Conservation (phyloP, 2,888 invertebrate species). For the Deilephila porcellus region DNA sequence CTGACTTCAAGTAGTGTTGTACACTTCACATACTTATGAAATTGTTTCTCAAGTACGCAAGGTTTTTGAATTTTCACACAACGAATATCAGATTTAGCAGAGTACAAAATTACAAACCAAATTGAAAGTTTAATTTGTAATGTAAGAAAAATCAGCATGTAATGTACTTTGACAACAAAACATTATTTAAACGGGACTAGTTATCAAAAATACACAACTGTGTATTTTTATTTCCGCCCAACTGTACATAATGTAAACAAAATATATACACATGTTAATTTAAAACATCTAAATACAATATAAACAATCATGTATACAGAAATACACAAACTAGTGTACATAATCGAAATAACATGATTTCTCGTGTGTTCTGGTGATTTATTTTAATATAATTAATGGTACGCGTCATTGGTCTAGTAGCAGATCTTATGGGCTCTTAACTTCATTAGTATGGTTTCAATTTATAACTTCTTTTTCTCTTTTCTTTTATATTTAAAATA, state of each 20-base stretch:
- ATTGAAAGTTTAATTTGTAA: background rate
- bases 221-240: background rate
- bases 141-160: background rate
- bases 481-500: too few species aligned
- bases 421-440: too few species aligned
- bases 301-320: slow-evolving; percentile 49
- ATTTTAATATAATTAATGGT: slow-evolving; percentile 13
- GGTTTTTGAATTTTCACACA: too few species aligned
- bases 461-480: too few species aligned
- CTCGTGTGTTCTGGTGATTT: slow-evolving; percentile 39
- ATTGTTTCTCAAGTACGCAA: too few species aligned
- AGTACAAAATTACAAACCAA: background rate
- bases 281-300: slow-evolving; percentile 30
- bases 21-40: too few species aligned
- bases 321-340: slow-evolving; percentile 78
- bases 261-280: slow-evolving; percentile 39
- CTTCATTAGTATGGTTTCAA: too few species aligned
- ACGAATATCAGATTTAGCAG: too few species aligned
- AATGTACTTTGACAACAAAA: slow-evolving; percentile 10
- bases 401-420: too few species aligned
- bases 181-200: background rate
- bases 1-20: too few species aligned
- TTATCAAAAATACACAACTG: background rate
- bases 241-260: slow-evolving; percentile 35
- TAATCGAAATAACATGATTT: slow-evolving; percentile 51